Evolutionary conservation across 2,888 invertebrate genomes (phyloP).

Genomic region (Pilophorus perplexus): DNA sequence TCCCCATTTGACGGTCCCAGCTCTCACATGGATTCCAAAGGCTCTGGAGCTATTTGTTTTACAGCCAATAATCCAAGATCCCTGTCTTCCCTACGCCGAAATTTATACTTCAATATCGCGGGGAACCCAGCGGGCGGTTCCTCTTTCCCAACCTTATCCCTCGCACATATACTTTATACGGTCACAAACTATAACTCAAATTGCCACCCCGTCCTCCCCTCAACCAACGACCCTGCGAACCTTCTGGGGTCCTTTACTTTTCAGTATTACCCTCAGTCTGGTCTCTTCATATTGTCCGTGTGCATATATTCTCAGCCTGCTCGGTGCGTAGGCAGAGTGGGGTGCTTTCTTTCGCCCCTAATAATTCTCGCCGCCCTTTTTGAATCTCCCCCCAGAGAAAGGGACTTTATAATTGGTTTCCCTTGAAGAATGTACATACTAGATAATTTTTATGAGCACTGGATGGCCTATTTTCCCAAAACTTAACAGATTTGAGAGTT

Average conservation of each 20-base stretch:
- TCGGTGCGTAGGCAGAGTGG: too few relatives aligned
- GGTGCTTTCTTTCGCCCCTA: not conserved
- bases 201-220: constrained; percentile 29
- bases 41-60: constrained; percentile 40
- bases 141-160: not conserved
- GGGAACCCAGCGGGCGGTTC: constrained; percentile 14
- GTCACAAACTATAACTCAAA: constrained; percentile 36
- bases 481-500: too few relatives aligned
- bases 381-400: not conserved
- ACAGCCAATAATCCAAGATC: constrained; percentile 39
- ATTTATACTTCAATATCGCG: constrained; percentile 39
- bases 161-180: constrained; percentile 20
- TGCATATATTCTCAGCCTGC: constrained; percentile 17
- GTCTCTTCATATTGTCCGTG: constrained; percentile 25
- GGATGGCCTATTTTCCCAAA: too few relatives aligned
- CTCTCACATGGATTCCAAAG: too few relatives aligned
- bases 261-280: constrained; percentile 23
- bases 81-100: constrained; percentile 19
- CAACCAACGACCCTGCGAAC: not conserved
- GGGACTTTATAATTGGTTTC: too few relatives aligned
- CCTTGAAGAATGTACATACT: too few relatives aligned
- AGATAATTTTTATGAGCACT: too few relatives aligned
- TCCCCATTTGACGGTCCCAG: too few relatives aligned
- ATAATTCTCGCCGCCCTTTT: not conserved
- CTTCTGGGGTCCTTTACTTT: constrained; percentile 8